Conservation (phyloP, 2,797 vertebrate species). For the Coregonus ussuriensis region DNA sequence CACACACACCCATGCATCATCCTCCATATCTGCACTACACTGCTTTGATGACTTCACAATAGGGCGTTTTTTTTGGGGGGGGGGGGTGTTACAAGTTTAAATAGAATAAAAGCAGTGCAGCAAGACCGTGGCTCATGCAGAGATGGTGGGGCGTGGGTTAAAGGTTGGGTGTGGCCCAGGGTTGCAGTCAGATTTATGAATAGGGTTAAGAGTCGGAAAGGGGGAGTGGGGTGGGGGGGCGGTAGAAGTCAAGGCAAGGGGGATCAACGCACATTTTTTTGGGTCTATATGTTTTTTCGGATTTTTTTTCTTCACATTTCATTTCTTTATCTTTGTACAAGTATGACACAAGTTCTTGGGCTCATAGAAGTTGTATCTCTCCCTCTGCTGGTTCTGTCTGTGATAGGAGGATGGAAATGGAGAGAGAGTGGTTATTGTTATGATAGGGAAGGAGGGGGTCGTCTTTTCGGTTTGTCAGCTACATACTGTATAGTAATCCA, state of each 20-base stretch:
- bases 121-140: conserved; percentile 84
- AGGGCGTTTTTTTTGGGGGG: conserved; percentile 47
- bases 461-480: conserved; percentile 61
- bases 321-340: conserved; percentile 73
- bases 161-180: conserved; percentile 72
- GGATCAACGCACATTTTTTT: conserved; percentile 57
- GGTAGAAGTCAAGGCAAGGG: conserved; percentile 61
- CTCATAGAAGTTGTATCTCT: conserved; percentile 76
- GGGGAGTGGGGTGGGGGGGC: conserved; percentile 27
- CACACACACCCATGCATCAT: not conserved
- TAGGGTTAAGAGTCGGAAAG: conserved; percentile 18
- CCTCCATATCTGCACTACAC: conserved; percentile 52
- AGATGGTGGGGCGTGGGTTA: conserved; percentile 45
- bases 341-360: conserved; percentile 74
- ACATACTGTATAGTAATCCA: conserved; percentile 53
- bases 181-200: conserved; percentile 79
- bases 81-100: conserved; percentile 74
- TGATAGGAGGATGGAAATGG: conserved; percentile 68
- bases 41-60: conserved; percentile 78
- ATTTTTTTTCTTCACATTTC: conserved; percentile 54
- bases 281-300: conserved; percentile 41
- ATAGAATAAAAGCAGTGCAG: conserved; percentile 76
- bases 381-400: conserved; percentile 80
- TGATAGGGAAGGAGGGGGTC: conserved; percentile 36
- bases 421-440: conserved; percentile 65